Percentiles rank a stretch among this genome's conserved stretches.
Conservation (phyloP, 2,888 invertebrate genomes). For the Plebejus argus region DNA sequence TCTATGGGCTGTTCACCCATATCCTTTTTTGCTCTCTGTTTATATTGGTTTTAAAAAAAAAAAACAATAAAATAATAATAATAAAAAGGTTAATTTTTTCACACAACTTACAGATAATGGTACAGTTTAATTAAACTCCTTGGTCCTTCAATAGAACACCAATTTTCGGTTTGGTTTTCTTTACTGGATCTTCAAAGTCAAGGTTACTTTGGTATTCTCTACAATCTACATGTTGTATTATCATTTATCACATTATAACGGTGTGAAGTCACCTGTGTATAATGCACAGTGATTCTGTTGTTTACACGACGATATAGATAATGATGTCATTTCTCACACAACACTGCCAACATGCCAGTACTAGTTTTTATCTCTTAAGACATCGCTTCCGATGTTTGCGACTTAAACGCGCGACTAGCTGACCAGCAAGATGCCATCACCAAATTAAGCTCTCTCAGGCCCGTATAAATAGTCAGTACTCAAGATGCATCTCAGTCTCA, state of each 20-base stretch:
- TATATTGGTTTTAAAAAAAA: too few relatives aligned
- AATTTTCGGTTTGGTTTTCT: background rate
- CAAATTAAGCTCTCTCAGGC: too few relatives aligned
- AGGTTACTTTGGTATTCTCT: background rate
- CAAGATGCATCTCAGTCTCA: too few relatives aligned
- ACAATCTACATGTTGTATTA: background rate
- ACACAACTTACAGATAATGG: too few relatives aligned
- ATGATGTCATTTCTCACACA: conserved; percentile 2
- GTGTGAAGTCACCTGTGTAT: background rate
- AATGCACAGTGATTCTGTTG: background rate
- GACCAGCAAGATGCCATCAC: too few relatives aligned
- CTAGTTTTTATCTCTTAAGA: background rate
- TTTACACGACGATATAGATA: background rate
- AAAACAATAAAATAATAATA: too few relatives aligned
- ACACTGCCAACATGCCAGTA: background rate
- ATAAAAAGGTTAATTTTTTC: too few relatives aligned
- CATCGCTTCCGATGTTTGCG: background rate
- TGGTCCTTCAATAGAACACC: too few relatives aligned
- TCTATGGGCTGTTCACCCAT: too few relatives aligned
- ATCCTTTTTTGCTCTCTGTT: too few relatives aligned
- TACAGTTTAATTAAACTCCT: too few relatives aligned
- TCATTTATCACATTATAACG: background rate
- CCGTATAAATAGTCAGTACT: too few relatives aligned
- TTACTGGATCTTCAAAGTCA: background rate
- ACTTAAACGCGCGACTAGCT: background rate